phyloP scores from a whole-genome alignment of 1,140 invertebrate species.

The Laupala kohalensis region DNA sequence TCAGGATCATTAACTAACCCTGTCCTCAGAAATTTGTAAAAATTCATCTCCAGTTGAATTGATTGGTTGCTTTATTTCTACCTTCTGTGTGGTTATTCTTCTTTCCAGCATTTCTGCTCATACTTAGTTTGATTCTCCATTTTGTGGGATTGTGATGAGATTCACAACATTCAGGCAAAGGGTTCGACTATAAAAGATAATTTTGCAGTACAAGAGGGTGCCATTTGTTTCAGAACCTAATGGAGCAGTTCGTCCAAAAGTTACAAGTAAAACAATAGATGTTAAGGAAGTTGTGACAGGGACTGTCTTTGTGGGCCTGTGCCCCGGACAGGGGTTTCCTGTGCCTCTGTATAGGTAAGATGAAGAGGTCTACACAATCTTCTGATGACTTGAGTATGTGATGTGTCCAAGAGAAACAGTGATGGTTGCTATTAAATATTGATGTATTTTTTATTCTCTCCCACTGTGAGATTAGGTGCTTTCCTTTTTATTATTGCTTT shows the following conservation, averaged over 20 bases:
- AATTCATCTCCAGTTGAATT: no score
- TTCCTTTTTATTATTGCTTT: no score
- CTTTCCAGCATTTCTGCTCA: no score
- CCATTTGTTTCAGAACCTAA: slow-evolving; percentile 33
- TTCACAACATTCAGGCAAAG: neutral
- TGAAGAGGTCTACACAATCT: no score
- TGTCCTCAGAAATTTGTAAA: no score
- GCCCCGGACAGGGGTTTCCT: slow-evolving; percentile 24
- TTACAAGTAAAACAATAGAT: slow-evolving; percentile 31
- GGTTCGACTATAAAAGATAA: neutral
- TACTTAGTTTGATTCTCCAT: neutral
- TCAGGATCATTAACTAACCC: no score
- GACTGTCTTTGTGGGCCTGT: slow-evolving; percentile 26
- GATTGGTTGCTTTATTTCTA: no score
- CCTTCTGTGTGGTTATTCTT: neutral
- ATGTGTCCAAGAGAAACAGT: no score
- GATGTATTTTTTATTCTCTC: no score
- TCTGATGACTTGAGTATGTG: no score
- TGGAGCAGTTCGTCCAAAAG: slow-evolving; percentile 29
- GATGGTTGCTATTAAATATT: no score
- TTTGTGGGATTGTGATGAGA: neutral
- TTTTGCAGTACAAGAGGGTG: neutral
- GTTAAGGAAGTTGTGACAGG: slow-evolving; percentile 25
- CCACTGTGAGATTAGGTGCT: no score
- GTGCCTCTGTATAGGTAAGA: slow-evolving; percentile 25